phyloP scores from a whole-genome alignment of 2,888 invertebrate species.

The Heteropelma amictum region DNA sequence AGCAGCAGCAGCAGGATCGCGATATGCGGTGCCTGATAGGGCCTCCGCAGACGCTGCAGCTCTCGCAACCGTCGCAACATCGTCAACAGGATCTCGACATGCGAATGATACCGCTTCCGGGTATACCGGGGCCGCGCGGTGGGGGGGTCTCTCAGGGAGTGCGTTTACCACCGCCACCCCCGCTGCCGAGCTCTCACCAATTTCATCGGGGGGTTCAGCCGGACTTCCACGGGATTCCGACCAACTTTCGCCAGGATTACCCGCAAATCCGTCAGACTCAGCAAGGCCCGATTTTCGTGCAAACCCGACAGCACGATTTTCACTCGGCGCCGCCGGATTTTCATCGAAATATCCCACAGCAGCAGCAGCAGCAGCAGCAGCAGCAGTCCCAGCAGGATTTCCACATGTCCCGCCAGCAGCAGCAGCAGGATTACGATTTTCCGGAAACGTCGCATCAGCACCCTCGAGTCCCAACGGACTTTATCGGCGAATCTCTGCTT shows the following conservation, averaged over 20 bases:
- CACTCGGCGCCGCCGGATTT: conserved; percentile 66
- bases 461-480: conserved; percentile 63
- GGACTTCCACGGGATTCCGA: conserved; percentile 58
- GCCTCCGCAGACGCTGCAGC: conserved; percentile 54
- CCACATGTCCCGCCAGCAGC: conserved; percentile 55
- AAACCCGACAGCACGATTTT: conserved; percentile 62
- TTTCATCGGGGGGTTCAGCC: conserved; percentile 67
- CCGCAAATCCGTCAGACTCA: conserved; percentile 59
- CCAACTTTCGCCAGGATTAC: conserved; percentile 64
- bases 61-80: conserved; percentile 76
- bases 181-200: conserved; percentile 67
- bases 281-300: conserved; percentile 49
- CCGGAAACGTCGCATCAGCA: conserved; percentile 62
- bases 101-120: conserved; percentile 72
- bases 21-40: conserved; percentile 68
- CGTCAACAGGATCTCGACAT: conserved; percentile 77
- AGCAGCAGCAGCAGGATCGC: conserved; percentile 73
- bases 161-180: conserved; percentile 61
- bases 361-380: conserved; percentile 63
- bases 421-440: conserved; percentile 64
- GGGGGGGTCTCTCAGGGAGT: conserved; percentile 63
- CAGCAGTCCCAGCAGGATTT: conserved; percentile 59
- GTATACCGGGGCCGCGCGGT: conserved; percentile 60
- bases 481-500: conserved; percentile 61
- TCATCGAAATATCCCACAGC: conserved; percentile 65